phyloP scores from a whole-genome alignment of 2,113 vertebrate genomes.

The Phylloscopus trochilus region DNA sequence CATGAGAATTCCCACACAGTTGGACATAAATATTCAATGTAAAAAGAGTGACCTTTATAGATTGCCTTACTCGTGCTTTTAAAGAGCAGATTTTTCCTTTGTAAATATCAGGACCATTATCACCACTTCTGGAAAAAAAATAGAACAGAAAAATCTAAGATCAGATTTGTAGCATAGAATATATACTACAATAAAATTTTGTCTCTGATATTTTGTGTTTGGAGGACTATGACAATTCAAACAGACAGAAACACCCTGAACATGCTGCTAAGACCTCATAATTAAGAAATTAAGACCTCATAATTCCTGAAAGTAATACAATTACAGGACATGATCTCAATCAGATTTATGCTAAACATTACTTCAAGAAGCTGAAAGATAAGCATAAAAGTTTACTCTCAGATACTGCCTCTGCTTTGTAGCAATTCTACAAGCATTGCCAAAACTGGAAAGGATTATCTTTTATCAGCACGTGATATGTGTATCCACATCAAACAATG shows the following conservation, averaged over 20 bases:
- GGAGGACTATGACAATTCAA: neutral
- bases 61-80: conserved; percentile 89
- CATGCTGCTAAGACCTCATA: neutral
- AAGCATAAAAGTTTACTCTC: neutral
- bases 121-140: conserved; percentile 64
- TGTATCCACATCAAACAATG: no score
- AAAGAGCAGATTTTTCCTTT: conserved; percentile 85
- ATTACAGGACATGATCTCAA: neutral
- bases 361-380: neutral
- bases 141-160: neutral
- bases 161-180: neutral
- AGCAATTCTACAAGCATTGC: neutral
- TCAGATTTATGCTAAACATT: neutral
- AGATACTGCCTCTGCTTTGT: neutral
- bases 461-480: neutral
- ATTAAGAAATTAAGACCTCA: neutral
- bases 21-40: neutral
- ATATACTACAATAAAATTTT: neutral
- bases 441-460: neutral
- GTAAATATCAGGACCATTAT: conserved; percentile 66
- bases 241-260: neutral
- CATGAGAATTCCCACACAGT: neutral
- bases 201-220: neutral
- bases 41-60: neutral
- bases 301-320: neutral